A percentile compares a stretch with the other conserved stretches of the same genome.
phyloP scores from a whole-genome alignment of 2,888 invertebrate genomes.

The Limenitis camilla region DNA sequence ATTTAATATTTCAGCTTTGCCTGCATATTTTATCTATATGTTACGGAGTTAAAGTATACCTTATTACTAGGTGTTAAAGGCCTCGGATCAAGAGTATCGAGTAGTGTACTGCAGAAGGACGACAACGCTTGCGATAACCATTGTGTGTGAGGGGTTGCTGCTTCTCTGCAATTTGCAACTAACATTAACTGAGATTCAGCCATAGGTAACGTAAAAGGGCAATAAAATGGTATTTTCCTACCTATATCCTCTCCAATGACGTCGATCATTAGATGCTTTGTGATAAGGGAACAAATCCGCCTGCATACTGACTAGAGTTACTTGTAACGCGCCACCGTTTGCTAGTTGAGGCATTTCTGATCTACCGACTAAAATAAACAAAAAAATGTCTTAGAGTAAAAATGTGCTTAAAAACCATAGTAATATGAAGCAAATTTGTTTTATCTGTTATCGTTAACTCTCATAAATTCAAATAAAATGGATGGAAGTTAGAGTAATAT shows the following conservation, averaged over 20 bases:
- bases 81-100: slow-evolving; percentile 82
- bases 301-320: slow-evolving; percentile 89
- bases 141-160: slow-evolving; percentile 83
- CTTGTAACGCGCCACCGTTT: slow-evolving; percentile 94
- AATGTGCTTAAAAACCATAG: no score
- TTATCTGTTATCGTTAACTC: no score
- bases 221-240: slow-evolving; percentile 25
- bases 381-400: no score
- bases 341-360: slow-evolving; percentile 88
- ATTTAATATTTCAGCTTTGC: neutral
- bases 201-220: no score
- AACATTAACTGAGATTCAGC: no score
- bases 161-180: no score
- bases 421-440: no score
- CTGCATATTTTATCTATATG: neutral
- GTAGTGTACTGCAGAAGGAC: slow-evolving; percentile 83
- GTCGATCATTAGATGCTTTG: slow-evolving; percentile 88
- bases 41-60: slow-evolving; percentile 31
- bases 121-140: slow-evolving; percentile 92
- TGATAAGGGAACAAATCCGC: slow-evolving; percentile 98
- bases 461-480: no score
- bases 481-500: no score
- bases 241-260: slow-evolving; percentile 89
- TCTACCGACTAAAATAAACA: slow-evolving; percentile 83
- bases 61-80: slow-evolving; percentile 51